Evolutionary conservation across 2,113 vertebrate species (phyloP), one percentile per base, ranked within the genome.

Genomic region (Nyctibius bracteatus): DNA sequence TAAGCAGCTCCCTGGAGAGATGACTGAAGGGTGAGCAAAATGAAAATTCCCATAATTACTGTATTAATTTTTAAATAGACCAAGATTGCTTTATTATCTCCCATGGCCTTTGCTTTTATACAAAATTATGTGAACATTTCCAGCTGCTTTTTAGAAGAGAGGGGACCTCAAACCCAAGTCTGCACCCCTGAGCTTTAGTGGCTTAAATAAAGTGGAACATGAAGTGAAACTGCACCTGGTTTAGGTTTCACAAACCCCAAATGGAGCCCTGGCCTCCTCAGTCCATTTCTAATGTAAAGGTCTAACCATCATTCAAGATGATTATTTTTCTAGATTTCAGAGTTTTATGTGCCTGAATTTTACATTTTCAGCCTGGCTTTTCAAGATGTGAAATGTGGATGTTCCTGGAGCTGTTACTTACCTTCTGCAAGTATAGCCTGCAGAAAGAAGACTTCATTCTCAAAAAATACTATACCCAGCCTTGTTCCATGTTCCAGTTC

Each of bases 51-150:
- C 31, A 15, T 72, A 84, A 93, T 95, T 86, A 92, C 35, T 79
- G 25, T 27, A 88, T 84, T 95, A 87, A 91, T 96, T 90, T 93
- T 88, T 90, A 92, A 92, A 72, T 65, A 72, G 44, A 65, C 13
- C 46, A 67, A 8, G 35, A 68, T 68, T 84, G 22, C 8, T 91
- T 86, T 90, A 81, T 84, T 86, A 35, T 57, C n/a, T 84, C 57
- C 72, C 72, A 81, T 2, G 14, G 59, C 27, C 41, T 94, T 92
- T 93, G 33, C 41, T 86, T 91, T 79, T 72, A 37, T 71, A 79
- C 31, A 84, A 71, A 94, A 68, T 74, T 59, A 95, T 22, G 14
- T 78, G 85, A 95, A 63, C 16, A 86, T 71, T 92, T 96, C 86
- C 95, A 95, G 77, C 86, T 95, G 94, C 24, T 58, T 71, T 89